Conservation (phyloP, 2,797 vertebrate species). For the Coregonus ussuriensis region DNA sequence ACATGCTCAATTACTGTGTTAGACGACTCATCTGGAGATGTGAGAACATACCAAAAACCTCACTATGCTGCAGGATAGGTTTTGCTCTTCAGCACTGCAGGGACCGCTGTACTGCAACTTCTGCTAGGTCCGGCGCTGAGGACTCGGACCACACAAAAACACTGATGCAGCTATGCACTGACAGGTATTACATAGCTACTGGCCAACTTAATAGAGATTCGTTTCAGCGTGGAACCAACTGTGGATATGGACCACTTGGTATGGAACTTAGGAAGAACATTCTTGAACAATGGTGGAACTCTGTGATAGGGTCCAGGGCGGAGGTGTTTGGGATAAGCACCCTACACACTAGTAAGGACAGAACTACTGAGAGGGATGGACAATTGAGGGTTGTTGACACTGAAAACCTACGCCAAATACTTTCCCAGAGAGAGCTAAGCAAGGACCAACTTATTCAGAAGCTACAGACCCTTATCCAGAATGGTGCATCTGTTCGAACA, state of each 20-base stretch:
- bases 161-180: slow-evolving; percentile 76
- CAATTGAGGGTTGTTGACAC: slow-evolving; percentile 61
- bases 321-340: slow-evolving; percentile 84
- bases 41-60: neutral
- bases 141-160: slow-evolving; percentile 39
- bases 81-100: slow-evolving; percentile 1
- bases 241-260: slow-evolving; percentile 85
- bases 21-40: slow-evolving; percentile 30
- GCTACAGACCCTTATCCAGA: slow-evolving; percentile 59
- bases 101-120: slow-evolving; percentile 19
- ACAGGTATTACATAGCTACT: slow-evolving; percentile 75
- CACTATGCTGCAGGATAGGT: neutral
- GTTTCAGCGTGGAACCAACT: slow-evolving; percentile 70
- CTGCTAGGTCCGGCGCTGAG: neutral
- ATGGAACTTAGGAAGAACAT: slow-evolving; percentile 81
- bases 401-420: slow-evolving; percentile 53
- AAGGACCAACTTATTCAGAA: slow-evolving; percentile 59
- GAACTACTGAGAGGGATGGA: neutral
- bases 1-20: slow-evolving; percentile 50
- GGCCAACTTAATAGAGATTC: slow-evolving; percentile 50
- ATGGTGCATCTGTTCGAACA: slow-evolving; percentile 67
- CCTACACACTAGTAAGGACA: slow-evolving; percentile 30
- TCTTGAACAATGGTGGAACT: slow-evolving; percentile 85
- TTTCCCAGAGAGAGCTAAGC: slow-evolving; percentile 59
- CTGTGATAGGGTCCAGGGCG: slow-evolving; percentile 68